Base-by-base conservation (phyloP, 1,140 invertebrate species). In the Nasonia longicornis region DNA sequence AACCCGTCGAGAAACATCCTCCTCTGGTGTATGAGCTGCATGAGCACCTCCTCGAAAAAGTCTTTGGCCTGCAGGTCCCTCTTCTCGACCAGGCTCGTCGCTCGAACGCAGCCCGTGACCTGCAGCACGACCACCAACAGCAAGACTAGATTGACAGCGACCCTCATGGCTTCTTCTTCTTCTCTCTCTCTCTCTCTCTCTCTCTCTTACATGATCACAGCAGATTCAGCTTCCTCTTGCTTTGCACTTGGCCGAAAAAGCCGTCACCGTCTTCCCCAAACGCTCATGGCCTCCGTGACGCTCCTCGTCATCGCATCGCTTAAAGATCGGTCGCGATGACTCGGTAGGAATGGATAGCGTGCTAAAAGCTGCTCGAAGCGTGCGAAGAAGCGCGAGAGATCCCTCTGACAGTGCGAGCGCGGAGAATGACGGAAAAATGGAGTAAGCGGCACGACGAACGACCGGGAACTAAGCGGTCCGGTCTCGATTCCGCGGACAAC, bases 391-490 rank as follows among this genome's bases (percentile, higher is more conserved):
- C 63, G 35, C 80, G 48, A 48, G 45, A 77, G 45, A 77, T 16
- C 38, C 7, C 38, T 72, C 22, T 64, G 70, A 67, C 80, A 70
- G 64, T 42, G 38, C 10, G 64, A 67, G 29, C 64, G 22, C 64
- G 22, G 26, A 26, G 64, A 67, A 26, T 77, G 77, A 77, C 48
- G 75, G 84, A 69, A 74, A 81, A 85, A 87, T 87, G 84, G 83
- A 85, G 73, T 31, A 75, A 52, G 22, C 89, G 77, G 85, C 83
- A 83, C 87, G 87, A 86, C 89, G 88, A 87, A 78, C 89, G 85
- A 88, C 84, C 85, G 86, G 84, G 85, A 87, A 90, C 89, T 91
- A 89, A 90, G 86, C 80, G 87, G 87, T 88, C 81, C 86, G 86
- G 84, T 87, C 87, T 88, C 88, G 86, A 89, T 90, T 86, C 86